Evolutionary conservation across 2,888 invertebrate species (phyloP).

Genomic region (Nasonovia ribisnigri): DNA sequence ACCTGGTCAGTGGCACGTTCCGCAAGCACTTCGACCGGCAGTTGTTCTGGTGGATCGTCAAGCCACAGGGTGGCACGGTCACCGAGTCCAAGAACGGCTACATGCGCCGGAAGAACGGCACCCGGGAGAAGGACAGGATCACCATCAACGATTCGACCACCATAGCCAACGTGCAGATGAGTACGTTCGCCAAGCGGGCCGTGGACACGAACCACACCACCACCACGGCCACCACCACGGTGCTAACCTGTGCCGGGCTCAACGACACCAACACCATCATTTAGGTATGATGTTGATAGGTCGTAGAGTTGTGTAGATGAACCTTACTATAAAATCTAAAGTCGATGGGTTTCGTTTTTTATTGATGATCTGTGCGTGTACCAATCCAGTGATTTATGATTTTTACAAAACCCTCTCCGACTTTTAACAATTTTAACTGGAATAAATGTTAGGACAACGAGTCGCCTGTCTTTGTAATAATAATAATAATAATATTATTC

Average conservation of each 20-base stretch:
- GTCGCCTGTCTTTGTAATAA: too few relatives aligned
- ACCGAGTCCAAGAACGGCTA: slow-evolving; percentile 32
- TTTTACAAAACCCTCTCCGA: not conserved
- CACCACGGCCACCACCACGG: slow-evolving; percentile 10
- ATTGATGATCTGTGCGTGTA: not conserved
- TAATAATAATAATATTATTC: too few relatives aligned
- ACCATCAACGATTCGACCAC: slow-evolving; percentile 41
- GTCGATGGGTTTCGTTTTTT: not conserved
- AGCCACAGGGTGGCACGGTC: not conserved
- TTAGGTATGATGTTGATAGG: not conserved
- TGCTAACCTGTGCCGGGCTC: not conserved
- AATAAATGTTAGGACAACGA: too few relatives aligned
- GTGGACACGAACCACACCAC: slow-evolving; percentile 7
- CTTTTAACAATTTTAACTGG: too few relatives aligned
- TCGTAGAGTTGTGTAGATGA: not conserved
- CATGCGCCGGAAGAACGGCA: slow-evolving; percentile 54
- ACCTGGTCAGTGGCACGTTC: slow-evolving; percentile 90
- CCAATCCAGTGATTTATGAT: not conserved
- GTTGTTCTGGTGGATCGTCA: slow-evolving; percentile 74
- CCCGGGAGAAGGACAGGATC: slow-evolving; percentile 25
- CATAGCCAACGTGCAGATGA: slow-evolving; percentile 31
- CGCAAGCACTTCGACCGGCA: slow-evolving; percentile 82
- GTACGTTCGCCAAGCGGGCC: slow-evolving; percentile 35
- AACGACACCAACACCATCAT: slow-evolving; percentile 5
- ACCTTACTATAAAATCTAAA: not conserved